Conservation (phyloP, 1,140 invertebrate species). For the Cardiocondyla obscurior region DNA sequence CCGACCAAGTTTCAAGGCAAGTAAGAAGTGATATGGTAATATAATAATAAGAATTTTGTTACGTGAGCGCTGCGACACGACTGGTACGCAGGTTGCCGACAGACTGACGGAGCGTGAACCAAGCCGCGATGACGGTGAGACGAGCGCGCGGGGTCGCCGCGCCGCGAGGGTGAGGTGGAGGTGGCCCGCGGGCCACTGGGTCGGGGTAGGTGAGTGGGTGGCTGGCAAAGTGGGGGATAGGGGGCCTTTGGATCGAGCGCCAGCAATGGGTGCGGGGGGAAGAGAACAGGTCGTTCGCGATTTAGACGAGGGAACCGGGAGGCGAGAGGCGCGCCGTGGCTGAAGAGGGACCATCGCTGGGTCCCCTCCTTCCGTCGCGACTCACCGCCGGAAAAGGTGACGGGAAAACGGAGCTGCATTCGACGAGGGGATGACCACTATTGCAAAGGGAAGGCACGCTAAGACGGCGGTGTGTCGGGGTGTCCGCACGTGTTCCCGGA, state of each 20-base stretch:
- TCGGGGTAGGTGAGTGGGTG: conserved; percentile 71
- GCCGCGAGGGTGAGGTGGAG: conserved; percentile 67
- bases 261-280: not conserved
- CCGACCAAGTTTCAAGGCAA: conserved; percentile 69
- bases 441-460: conserved; percentile 3
- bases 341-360: not conserved
- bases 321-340: conserved; percentile 1
- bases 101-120: conserved; percentile 78
- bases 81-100: conserved; percentile 83
- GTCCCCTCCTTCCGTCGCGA: not conserved
- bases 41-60: conserved; percentile 79
- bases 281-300: conserved; percentile 18
- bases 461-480: not conserved
- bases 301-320: not conserved
- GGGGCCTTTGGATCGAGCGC: conserved; percentile 38
- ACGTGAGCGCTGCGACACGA: conserved; percentile 82
- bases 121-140: conserved; percentile 72
- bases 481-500: conserved; percentile 22
- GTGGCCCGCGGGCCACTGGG: conserved; percentile 74
- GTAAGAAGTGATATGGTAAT: conserved; percentile 74
- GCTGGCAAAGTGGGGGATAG: not conserved
- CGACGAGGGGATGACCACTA: conserved; percentile 29
- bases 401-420: conserved; percentile 34
- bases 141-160: conserved; percentile 78
- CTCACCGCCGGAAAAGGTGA: conserved; percentile 46